Evolutionary conservation across 2,888 invertebrate species (phyloP).

Genomic region (Cataglyphis albicans): DNA sequence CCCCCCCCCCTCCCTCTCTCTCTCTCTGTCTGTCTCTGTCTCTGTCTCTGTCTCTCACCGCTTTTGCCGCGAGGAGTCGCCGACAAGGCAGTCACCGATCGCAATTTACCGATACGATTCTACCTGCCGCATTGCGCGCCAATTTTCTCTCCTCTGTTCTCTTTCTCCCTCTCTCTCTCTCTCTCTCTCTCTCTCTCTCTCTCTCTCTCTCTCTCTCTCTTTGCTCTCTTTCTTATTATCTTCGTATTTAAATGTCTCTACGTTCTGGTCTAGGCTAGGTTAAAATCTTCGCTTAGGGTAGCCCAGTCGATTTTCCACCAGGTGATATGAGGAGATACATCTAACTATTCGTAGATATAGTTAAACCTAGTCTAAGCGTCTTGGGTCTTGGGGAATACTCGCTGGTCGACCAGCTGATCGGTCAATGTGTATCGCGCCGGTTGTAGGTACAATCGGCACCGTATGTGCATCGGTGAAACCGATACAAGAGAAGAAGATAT

Average conservation of each 20-base stretch:
- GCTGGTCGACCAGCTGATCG: constrained; percentile 54
- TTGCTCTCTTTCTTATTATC: constrained; percentile 3
- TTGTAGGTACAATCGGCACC: constrained; percentile 28
- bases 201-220: constrained; percentile 48
- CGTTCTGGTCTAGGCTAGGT: constrained; percentile 60
- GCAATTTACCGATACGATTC: constrained; percentile 85
- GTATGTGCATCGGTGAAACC: constrained; percentile 46
- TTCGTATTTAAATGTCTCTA: constrained; percentile 24
- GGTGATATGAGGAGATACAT: constrained; percentile 73
- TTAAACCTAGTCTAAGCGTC: too few relatives aligned
- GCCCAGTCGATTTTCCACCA: constrained; percentile 50
- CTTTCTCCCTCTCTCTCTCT: constrained; percentile 26
- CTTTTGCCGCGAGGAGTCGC: constrained; percentile 76
- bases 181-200: constrained; percentile 36
- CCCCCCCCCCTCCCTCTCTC: too few relatives aligned
- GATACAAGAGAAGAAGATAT: constrained; percentile 64
- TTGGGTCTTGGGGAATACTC: constrained; percentile 50
- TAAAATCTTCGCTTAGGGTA: constrained; percentile 67
- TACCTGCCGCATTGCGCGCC: constrained; percentile 78
- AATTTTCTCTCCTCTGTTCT: constrained; percentile 35
- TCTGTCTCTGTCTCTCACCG: constrained; percentile 21
- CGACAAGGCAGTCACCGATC: constrained; percentile 83
- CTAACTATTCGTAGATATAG: constrained; percentile 70
- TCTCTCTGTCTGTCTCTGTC: background rate
- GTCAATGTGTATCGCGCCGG: constrained; percentile 72